Percentiles rank a stretch among this genome's conserved stretches.
Evolutionary conservation across 2,113 vertebrate species (phyloP).

Genomic region (Urocolius indicus): DNA sequence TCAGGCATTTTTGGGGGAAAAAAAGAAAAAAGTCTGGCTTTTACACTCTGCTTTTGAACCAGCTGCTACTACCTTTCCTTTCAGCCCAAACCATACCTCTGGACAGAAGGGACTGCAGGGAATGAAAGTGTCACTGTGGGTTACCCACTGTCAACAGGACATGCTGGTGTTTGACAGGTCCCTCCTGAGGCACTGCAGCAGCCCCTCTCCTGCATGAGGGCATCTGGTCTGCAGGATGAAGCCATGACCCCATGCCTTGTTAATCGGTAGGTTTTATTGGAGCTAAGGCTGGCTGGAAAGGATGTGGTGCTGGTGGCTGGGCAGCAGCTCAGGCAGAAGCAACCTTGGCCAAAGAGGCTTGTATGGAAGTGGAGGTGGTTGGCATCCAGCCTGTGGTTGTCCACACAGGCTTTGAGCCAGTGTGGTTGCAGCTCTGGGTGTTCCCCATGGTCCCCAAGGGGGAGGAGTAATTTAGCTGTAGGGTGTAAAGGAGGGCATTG

Average conservation of each 20-base stretch:
- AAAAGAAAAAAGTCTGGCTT: neutral
- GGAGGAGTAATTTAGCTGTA: neutral
- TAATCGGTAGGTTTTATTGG: neutral
- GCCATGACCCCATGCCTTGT: neutral
- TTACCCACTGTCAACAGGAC: fast-evolving
- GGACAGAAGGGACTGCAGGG: neutral
- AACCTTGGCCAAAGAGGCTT: neutral
- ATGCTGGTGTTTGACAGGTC: fast-evolving
- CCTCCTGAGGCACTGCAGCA: neutral
- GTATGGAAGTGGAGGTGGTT: neutral
- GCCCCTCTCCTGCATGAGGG: neutral
- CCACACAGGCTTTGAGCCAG: neutral
- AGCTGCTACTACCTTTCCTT: neutral
- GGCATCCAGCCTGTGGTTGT: neutral
- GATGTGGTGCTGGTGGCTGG: fast-evolving
- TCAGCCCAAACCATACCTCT: neutral
- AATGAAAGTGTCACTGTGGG: fast-evolving
- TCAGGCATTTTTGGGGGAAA: neutral
- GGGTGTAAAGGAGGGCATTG: fast-evolving
- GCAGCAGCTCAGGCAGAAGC: neutral
- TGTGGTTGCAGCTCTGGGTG: neutral
- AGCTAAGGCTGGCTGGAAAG: neutral
- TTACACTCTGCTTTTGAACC: neutral
- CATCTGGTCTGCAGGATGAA: neutral
- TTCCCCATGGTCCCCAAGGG: neutral